These are phyloP conservation scores for Austrolebias charrua DNA, from an alignment of 2,797 vertebrate genomes.

Conservation along the genomic window DNA sequence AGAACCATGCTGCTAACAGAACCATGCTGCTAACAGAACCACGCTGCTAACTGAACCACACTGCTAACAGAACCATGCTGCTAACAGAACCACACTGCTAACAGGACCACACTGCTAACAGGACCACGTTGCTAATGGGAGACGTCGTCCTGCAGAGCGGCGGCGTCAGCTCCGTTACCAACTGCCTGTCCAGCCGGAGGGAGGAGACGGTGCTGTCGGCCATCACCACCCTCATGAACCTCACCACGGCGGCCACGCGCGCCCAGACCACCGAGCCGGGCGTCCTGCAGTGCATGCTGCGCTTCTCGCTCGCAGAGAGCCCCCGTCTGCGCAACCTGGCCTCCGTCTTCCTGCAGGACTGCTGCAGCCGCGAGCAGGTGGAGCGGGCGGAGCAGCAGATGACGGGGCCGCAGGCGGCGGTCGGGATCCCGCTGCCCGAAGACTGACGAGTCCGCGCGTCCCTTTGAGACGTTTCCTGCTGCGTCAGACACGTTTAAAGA, in stretches of 20 bases:
- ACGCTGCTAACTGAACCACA: too few species aligned
- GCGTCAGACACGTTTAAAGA: too few species aligned
- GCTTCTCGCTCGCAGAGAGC: constrained; percentile 90
- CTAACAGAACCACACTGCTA: too few species aligned
- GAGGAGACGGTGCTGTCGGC: constrained; percentile 95
- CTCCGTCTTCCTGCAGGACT: constrained; percentile 89
- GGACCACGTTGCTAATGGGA: too few species aligned
- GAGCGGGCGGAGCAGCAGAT: constrained; percentile 76
- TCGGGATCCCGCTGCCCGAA: constrained; percentile 92
- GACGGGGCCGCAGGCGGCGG: constrained; percentile 82
- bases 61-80: too few species aligned
- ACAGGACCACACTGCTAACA: too few species aligned
- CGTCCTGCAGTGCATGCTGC: constrained; percentile 94
- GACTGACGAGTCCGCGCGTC: constrained; percentile 47
- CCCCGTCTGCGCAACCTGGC: constrained; percentile 88
- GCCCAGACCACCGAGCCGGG: constrained; percentile 72
- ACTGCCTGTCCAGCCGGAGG: constrained; percentile 86
- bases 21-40: too few species aligned
- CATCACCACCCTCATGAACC: constrained; percentile 88
- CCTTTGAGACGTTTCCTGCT: neutral
- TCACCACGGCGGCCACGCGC: constrained; percentile 68
- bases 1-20: too few species aligned
- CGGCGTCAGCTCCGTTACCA: constrained; percentile 84
- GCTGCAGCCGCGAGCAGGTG: constrained; percentile 84
- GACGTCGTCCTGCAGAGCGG: constrained; percentile 85